A percentile compares a stretch with the other conserved stretches of the same genome.
Conservation (phyloP, 2,113 vertebrate genomes). For the rat (Rattus norvegicus) region DNA sequence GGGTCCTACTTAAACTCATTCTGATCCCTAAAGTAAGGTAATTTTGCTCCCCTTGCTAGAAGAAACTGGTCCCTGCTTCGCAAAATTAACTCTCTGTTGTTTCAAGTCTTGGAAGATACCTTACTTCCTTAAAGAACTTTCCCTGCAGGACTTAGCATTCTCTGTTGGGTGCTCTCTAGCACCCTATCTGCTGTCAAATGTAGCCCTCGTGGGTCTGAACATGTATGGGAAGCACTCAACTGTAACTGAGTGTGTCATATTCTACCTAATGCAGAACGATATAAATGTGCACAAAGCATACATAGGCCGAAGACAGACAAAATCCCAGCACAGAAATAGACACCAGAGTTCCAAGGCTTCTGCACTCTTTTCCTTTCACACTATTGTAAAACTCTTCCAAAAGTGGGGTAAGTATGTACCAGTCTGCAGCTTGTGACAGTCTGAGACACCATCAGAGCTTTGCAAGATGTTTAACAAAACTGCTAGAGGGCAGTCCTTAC, state of each 20-base stretch:
- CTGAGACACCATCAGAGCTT: conserved; percentile 84
- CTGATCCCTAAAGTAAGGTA: not conserved
- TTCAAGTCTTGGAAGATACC: not conserved
- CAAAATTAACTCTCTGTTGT: not conserved
- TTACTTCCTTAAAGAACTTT: not conserved
- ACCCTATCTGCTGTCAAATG: not conserved
- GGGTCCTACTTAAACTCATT: not conserved
- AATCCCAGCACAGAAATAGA: not conserved
- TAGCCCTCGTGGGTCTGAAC: conserved; percentile 52
- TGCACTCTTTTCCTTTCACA: conserved; percentile 75
- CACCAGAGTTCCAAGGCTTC: conserved; percentile 82
- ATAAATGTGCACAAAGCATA: conserved; percentile 75
- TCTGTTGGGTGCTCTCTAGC: not conserved
- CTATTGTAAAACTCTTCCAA: conserved; percentile 87
- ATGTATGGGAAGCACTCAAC: conserved; percentile 85
- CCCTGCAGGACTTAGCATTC: not conserved
- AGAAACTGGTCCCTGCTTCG: not conserved
- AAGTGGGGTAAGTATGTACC: conserved; percentile 89
- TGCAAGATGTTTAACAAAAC: conserved; percentile 81
- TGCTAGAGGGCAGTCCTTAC: conserved; percentile 64
- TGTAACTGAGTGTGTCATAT: conserved; percentile 87
- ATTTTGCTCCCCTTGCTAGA: not conserved
- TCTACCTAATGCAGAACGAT: conserved; percentile 85
- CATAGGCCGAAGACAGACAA: not conserved
- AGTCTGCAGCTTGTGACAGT: conserved; percentile 88